Base-by-base conservation (phyloP, 53 echinoderm and acorn worm genomes). In the Astropecten irregularis region DNA sequence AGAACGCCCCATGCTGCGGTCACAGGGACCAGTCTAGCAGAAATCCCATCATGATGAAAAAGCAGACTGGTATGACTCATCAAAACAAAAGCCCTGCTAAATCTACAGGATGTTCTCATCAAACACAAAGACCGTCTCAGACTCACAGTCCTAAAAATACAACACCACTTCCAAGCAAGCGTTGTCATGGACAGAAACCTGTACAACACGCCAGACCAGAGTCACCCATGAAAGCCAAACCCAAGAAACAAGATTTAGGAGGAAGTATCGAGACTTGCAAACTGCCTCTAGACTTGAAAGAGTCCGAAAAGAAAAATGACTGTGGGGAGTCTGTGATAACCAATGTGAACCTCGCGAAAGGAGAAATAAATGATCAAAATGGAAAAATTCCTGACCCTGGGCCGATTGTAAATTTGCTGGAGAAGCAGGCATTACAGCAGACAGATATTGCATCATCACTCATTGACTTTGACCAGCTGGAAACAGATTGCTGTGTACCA, bases 401-500 rank as follows among this genome's bases (percentile, higher is more conserved):
- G n/a, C n/a, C n/a, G n/a, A n/a, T n/a, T n/a, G n/a, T n/a, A n/a
- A n/a, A n/a, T n/a, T n/a, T n/a, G n/a, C n/a, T n/a, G n/a, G n/a
- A n/a, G 16, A 25, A 3, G 32, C 4, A 20, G 23, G 56, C 55
- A 57, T 7, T n/a, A n/a, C 11, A 16, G 9, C 23, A 39, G 15
- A 8, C 74, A 56, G 8, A 26, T 57, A 27, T 74, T 74, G 20
- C 74, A 74, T 74, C 74, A 74, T 74, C 74, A n/a, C n/a, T n/a
- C n/a, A n/a, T n/a, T n/a, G n/a, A n/a, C 18, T 55, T 56, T 54
- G 55, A 28, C 11, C 22, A 22, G 19, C 2, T 9, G 37, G 56
- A 56, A 57, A 38, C 11, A 25, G 16, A 3, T 55, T 37, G n/a
- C 54, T 15, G 2, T 16, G 2, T 4, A 38, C 22, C 57, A 74